Conservation (phyloP, 2,797 vertebrate genomes). For the Kryptopterus vitreolus region DNA sequence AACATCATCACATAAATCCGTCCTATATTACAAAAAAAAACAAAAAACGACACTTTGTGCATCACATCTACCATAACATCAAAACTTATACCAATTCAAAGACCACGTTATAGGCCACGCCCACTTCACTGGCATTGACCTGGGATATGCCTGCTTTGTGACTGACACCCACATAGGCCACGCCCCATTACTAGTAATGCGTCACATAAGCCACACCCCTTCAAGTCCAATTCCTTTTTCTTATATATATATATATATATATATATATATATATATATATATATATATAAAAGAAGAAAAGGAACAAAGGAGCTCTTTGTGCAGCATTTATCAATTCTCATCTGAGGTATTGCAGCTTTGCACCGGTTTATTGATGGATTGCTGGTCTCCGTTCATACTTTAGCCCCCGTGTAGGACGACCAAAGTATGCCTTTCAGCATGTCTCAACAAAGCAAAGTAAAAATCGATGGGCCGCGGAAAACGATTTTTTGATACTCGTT, state of each 20-base stretch:
- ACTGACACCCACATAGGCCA: neutral
- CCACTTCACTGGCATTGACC: neutral
- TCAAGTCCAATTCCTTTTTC: too few species aligned
- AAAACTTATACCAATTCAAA: too few species aligned
- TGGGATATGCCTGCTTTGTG: neutral
- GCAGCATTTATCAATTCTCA: neutral
- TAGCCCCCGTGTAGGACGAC: neutral
- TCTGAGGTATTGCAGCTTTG: neutral
- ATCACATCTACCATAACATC: too few species aligned
- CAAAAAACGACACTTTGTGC: too few species aligned
- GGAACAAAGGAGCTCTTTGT: neutral
- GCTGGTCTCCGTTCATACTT: neutral
- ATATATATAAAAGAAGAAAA: neutral
- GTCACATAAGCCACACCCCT: neutral
- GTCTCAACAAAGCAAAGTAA: neutral
- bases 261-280: too few species aligned
- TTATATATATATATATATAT: too few species aligned
- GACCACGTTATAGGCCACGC: neutral
- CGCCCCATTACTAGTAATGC: neutral
- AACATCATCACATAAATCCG: too few species aligned
- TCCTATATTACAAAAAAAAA: too few species aligned
- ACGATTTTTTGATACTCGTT: too few species aligned
- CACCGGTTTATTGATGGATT: neutral
- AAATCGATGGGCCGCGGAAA: neutral
- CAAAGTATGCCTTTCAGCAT: neutral